Evolutionary conservation across 2,113 vertebrate genomes (phyloP), one percentile per base, ranked within the genome.

Genomic region (Bufo gargarizans): DNA sequence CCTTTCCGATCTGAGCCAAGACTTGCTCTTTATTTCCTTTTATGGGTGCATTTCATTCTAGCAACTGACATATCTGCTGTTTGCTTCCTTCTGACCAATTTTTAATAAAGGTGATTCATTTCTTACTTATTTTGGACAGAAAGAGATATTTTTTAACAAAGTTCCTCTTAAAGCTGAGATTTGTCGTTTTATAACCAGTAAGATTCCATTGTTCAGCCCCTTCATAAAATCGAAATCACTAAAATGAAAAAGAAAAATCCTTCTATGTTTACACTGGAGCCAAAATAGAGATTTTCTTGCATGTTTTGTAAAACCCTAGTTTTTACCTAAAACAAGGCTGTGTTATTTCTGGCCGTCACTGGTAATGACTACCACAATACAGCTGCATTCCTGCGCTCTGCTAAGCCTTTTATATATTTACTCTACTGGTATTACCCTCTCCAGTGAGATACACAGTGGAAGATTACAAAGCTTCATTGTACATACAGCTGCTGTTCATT

Each of bases 331-430:
- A 74, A 43, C 55, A 80, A 58, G n/a, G 55, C 56, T 80, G 22
- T 80, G 56, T 80, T 80, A 80, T 80, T 80, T 80, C 77, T 80
- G 77, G 53, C 55, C 17, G 20, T 14, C 1, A 2, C 11, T 58
- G 77, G 45, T 74, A 47, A 74, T 74, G 71, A 47, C 14, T 74
- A 74, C 55, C 56, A 80, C 22, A 58, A 59, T 80, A 43, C 5
- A 3, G 56, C n/a, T 16, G 43, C 53, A 79, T 79, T 63, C 58
- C 58, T 63, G 45, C 45, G 13, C 61, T 67, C 45, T 17, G 71
- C 71, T 65, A 82, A 67, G 19, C 20, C 45, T 61, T 67, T 67
- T 82, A 65, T 82, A 59, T 80, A 80, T 80, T 83, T 83, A 50
- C 61, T 82, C 63, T 82, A 50, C 61, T 83, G 61, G 45, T 69